Evolutionary conservation across 2,888 invertebrate genomes (phyloP), one percentile per base, ranked within the genome.

Genomic region (Polydrusus pterygomalis): DNA sequence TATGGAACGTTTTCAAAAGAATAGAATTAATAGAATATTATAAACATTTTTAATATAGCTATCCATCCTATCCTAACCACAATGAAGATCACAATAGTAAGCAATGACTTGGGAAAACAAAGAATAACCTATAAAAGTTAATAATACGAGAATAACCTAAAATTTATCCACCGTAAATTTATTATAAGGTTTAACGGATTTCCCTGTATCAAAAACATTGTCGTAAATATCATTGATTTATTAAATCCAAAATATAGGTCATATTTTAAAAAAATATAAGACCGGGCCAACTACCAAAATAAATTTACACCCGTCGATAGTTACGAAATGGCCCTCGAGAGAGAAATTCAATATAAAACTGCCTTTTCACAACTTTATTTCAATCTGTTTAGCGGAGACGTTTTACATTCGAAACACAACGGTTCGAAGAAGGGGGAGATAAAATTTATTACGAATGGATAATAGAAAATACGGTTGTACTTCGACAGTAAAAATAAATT

Each of bases 321-420:
- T 54, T 54, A 30, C n/a, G 25, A 54, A 54, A 54, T n/a, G 54
- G 54, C 54, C 20, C 54, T 30, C 54, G 2, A 30, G 54, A 54
- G 54, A 30, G 25, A 30, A 54, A 54, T 54, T 54, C 54, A 54
- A 54, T 54, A 30, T 25, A 54, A 54, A 54, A n/a, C 54, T 54
- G 30, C 54, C 54, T 54, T 54, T n/a, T 25, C 25, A 54, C 25
- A 25, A 54, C 54, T 54, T 54, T 54, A 25, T 54, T 20, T 30
- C 54, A 54, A 54, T 54, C 30, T 54, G 54, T 30, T 54, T 25
- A 54, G 54, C 10, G 11, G 30, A n/a, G 25, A 54, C 54, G 30
- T 54, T 54, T 54, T 30, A n/a, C 54, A 54, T 54, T 54, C 25
- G 13, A n/a, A 13, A 30, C 54, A 30, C 54, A 54, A n/a, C 54